Base-by-base conservation (phyloP, 2,797 vertebrate species). In the Crocodylus rhombifer region DNA sequence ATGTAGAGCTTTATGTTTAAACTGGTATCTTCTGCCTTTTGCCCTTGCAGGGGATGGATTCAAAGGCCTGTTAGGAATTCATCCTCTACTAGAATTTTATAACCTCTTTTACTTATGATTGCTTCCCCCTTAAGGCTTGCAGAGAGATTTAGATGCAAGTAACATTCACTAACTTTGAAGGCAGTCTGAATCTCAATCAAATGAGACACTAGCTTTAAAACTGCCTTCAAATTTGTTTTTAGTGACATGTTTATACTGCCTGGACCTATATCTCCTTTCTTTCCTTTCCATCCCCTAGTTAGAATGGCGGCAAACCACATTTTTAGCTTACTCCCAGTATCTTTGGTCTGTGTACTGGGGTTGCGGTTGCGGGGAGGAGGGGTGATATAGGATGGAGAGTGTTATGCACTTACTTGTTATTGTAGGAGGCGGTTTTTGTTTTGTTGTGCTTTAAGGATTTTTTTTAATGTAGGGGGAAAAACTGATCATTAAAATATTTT, bases 121-220 rank as follows among this genome's bases (percentile, higher is more conserved):
- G n/a, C 78, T 92, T 91, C 60, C 64, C 26, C 14, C 77, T 65
- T 86, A 88, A 69, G 82, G 91, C 87, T 71, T 88, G 51, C 84
- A 92, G 83, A 78, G 57, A n/a, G 23, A 57, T 87, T 93, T 75
- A 61, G 14, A 93, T 61, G 56, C 80, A 42, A 90, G 16, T 61
- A 93, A 85, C 84, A 93, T 58, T 89, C 69, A 76, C 30, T 74
- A 80, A 74, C 28, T 95, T 92, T 93, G 83, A 95, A 95, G 82
- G 75, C 63, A 84, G 62, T 84, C 63, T 84, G 61, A n/a, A 86
- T 57, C 21, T 77, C 63, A 86, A 80, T 6, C 85, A 75, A 77
- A 2, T 2, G 12, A 95, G 90, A 18, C 65, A 69, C 12, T 80
- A 61, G 69, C 73, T 67, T 61, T 58, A 81, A 73, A 60, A 67